Conservation (phyloP, 2,113 vertebrate species). For the Phrynocephalus versicolor region DNA sequence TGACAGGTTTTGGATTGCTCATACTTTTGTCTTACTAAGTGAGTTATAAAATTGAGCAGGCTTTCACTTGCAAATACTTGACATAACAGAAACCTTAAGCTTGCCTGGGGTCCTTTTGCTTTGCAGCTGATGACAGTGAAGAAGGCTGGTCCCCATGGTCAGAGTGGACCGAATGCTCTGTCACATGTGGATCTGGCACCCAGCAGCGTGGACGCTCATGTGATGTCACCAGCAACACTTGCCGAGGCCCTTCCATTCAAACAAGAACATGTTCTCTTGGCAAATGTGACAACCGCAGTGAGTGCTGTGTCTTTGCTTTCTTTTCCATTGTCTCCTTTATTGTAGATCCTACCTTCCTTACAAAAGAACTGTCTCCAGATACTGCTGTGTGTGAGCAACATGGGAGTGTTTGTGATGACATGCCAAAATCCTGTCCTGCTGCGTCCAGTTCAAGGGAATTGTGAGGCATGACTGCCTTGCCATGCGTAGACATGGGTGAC, state of each 20-base stretch:
- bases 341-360: not conserved
- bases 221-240: conserved; percentile 94
- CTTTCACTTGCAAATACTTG: not conserved
- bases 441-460: not conserved
- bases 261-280: conserved; percentile 91
- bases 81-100: not conserved
- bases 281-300: conserved; percentile 92
- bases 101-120: not conserved
- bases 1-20: not conserved
- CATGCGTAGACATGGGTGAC: not conserved
- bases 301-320: conserved; percentile 56
- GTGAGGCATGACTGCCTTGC: not conserved
- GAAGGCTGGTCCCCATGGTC: conserved; percentile 98
- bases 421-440: not conserved
- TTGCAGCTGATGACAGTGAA: conserved; percentile 81
- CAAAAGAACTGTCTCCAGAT: not conserved
- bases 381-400: not conserved
- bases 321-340: not conserved
- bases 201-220: conserved; percentile 96
- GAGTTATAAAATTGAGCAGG: not conserved
- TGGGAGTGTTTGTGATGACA: not conserved
- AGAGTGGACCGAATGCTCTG: conserved; percentile 96
- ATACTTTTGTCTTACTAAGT: not conserved
- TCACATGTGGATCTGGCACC: conserved; percentile 93
- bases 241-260: conserved; percentile 92